Evolutionary conservation across 2,797 vertebrate species (phyloP).

Genomic region (Malurus splendens): DNA sequence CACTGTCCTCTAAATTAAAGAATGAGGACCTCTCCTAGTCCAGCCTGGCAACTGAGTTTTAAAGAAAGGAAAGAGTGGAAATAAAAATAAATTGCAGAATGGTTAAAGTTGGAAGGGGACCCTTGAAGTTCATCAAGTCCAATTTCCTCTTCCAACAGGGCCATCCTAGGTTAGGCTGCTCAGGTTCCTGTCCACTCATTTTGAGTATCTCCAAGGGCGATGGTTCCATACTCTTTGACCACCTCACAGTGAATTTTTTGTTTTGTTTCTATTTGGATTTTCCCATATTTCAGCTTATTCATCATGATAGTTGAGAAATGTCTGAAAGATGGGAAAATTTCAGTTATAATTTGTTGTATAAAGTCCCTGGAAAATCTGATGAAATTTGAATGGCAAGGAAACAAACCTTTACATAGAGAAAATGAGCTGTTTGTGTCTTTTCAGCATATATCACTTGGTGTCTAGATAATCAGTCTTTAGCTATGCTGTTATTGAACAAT

Average conservation of each 20-base stretch:
- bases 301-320: background rate
- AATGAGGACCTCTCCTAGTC: background rate
- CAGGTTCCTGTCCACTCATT: background rate
- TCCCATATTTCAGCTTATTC: background rate
- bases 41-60: background rate
- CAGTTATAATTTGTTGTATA: background rate
- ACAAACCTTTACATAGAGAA: background rate
- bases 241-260: background rate
- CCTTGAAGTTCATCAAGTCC: background rate
- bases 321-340: background rate
- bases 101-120: background rate
- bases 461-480: background rate
- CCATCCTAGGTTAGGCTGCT: background rate
- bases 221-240: background rate
- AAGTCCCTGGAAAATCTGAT: background rate
- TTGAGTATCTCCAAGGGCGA: background rate
- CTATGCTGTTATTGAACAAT: background rate
- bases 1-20: background rate
- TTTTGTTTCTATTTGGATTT: background rate
- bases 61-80: background rate
- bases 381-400: background rate
- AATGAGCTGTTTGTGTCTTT: background rate
- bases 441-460: background rate
- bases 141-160: background rate
- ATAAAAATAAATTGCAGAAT: background rate